Evolutionary conservation across 1,140 invertebrate species (phyloP).

Genomic region (Aradophagus sp.): DNA sequence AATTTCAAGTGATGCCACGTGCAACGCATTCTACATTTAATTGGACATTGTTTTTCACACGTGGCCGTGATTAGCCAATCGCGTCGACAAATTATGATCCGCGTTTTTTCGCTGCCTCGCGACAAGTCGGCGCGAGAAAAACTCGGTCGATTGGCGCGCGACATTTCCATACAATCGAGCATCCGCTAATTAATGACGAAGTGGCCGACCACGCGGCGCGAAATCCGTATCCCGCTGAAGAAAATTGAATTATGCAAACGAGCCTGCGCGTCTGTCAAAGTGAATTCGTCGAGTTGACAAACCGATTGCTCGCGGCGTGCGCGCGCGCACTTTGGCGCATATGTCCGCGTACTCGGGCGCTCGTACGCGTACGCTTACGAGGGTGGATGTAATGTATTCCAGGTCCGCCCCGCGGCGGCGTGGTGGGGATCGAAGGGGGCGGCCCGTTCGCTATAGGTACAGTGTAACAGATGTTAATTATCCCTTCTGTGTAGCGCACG

Average conservation of each 20-base stretch:
- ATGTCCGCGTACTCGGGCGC: conserved; percentile 29
- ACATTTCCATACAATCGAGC: conserved; percentile 42
- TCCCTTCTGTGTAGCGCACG: conserved; percentile 69
- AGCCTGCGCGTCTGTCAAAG: conserved; percentile 43
- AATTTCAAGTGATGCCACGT: too few relatives aligned
- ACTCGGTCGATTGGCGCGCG: conserved; percentile 13
- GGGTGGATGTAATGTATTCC: conserved; percentile 73
- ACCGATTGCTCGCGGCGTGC: conserved; percentile 46
- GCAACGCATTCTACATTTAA: too few relatives aligned
- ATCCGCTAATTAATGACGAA: conserved; percentile 46
- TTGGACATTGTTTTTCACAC: too few relatives aligned
- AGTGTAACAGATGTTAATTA: conserved; percentile 75
- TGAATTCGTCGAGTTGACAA: conserved; percentile 56
- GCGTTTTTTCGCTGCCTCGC: too few relatives aligned
- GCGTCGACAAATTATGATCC: too few relatives aligned
- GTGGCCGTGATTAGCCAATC: too few relatives aligned
- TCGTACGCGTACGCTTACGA: conserved; percentile 56
- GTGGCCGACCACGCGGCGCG: conserved; percentile 35
- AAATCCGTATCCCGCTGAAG: conserved; percentile 46
- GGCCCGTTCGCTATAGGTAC: conserved; percentile 67
- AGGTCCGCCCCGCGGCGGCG: conserved; percentile 69
- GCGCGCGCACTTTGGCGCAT: conserved; percentile 13
- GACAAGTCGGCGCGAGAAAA: background rate
- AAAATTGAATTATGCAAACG: conserved; percentile 57
- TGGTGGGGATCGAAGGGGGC: conserved; percentile 71